Base-by-base conservation (phyloP, 2,888 invertebrate species). In the Sturmia bella region DNA sequence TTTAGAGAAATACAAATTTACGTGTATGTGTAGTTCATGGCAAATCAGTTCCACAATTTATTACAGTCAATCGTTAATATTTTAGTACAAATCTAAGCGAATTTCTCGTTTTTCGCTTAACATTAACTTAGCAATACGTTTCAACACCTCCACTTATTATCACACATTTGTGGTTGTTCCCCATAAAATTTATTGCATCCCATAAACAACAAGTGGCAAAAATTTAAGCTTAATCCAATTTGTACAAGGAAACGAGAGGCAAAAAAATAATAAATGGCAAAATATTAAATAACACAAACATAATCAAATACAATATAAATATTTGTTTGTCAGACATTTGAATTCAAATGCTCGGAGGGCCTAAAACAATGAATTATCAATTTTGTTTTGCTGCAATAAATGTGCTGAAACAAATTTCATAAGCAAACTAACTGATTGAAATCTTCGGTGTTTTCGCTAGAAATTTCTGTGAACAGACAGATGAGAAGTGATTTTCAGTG, bases 271-370 rank as follows among this genome's bases (percentile, higher is more conserved):
- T 86, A 87, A 88, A 88, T 89, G 85, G 85, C 85, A 85, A 63
- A 68, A 85, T 87, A 86, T 87, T 89, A 87, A 87, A 86, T 87
- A 87, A 89, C 85, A 86, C 86, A 86, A 88, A 87, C 87, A 86
- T 88, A 89, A 89, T 89, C 89, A 88, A 88, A 87, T 87, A 84
- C 86, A 88, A 88, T 89, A 89, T 89, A 89, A 89, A 89, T 89
- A 89, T 89, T 89, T 89, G 89, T 88, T 89, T 85, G 83, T 83
- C 74, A 78, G 78, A 52, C 45, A 7, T 68, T 77, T 43, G 37
- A 43, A 66, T 21, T 61, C 19, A 66, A 75, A 52, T 66, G 74
- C 59, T 57, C 41, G 13, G 7, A 57, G 70, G 66, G 74, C 50
- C 39, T 13, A 59, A 72, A 72, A 45, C 66, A 79, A 79, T 66